Base-by-base conservation (phyloP, 1,140 invertebrate genomes). In the Notospermus geniculatus region DNA sequence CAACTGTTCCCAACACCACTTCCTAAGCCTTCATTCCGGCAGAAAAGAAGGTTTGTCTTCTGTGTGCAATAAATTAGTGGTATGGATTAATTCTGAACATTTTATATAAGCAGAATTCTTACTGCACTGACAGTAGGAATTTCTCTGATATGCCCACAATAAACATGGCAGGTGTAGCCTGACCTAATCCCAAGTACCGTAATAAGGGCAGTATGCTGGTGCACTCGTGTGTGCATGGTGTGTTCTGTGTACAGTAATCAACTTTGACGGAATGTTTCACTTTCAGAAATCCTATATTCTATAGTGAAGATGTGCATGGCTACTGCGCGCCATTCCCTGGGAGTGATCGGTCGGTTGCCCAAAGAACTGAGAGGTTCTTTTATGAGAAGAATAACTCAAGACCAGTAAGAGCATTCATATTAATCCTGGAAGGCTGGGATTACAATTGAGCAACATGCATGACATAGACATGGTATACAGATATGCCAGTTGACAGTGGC, bases 291-390 rank as follows among this genome's bases (percentile, higher is more conserved):
- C 13, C 80, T 1, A 63, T 92, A 13, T 91, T 90, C 72, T 85
- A 84, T 54, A 86, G 83, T 57, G 65, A 84, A 1, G 76, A 87
- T 25, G 80, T 85, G 2, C 74, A 86, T 52, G 84, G 85, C n/a
- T 94, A 88, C 86, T 89, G 88, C 69, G 41, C 90, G 1, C 86
- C 89, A 15, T 95, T 95, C 78, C 85, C 85, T 0, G 90, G 90
- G 9, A 83, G 89, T 25, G 94, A 97, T 83, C 84, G 86, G 59
- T 88, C 90, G 7, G 87, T 97, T 9, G 87, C 90, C 2, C 74
- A 86, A 57, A 84, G 92, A 25, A 88, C 91, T 0, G 91, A 95
- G 69, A 84, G 88, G 50, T 87, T 86, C 73, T 85, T 90, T 2
- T 89, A 87, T 70, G 85, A 89, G 28, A 84, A 89, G 11, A 85